Evolutionary conservation across 2,113 vertebrate genomes (phyloP), one percentile per base, ranked within the genome.

Genomic region (Aptenodytes patagonicus): DNA sequence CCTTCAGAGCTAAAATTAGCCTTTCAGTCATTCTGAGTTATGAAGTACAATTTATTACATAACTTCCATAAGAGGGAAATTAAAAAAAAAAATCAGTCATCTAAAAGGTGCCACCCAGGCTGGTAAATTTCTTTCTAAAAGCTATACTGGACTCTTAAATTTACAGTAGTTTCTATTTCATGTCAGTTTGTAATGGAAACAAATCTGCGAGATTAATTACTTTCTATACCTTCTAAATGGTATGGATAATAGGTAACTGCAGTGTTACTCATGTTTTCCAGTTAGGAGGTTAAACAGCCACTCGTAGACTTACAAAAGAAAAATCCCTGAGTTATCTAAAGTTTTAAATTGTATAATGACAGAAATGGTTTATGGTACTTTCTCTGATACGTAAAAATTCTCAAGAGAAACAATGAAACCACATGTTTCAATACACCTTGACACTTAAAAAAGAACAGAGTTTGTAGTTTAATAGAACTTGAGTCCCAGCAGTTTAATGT

Each of bases 1-100:
- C 96, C 49, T 94, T 92, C 83, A 91, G 70, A 97, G 93, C 77
- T 92, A 94, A 95, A 95, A 98, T 97, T 93, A 94, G 87, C 88
- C 85, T 79, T 97, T 97, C 84, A 90, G 66, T 91, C 78, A 94
- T 44, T 66, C 24, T 93, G 89, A 95, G 18, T 91, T 93, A 94
- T 79, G 68, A 95, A 92, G 52, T 11, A 76, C 16, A 78, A 92
- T 88, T 82, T 94, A 91, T 88, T 91, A 79, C 21, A 61, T 66
- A 97, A 93, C 46, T 91, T 91, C 46, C 9, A 19, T 52, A 78
- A 60, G 40, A 96, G 40, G 21, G 11, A 91, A 84, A 94, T 89
- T 62, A 31, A 64, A 83, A 46, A 21, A 17, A 7, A 11, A 36
- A 29, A 81, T 69, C 44, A 61, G 24, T 64, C 52, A 89, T 57